Percentiles rank a stretch among this genome's conserved stretches.
These are phyloP conservation scores for Cydia fagiglandana DNA, from an alignment of 1,140 invertebrate genomes.

Conservation along the genomic window DNA sequence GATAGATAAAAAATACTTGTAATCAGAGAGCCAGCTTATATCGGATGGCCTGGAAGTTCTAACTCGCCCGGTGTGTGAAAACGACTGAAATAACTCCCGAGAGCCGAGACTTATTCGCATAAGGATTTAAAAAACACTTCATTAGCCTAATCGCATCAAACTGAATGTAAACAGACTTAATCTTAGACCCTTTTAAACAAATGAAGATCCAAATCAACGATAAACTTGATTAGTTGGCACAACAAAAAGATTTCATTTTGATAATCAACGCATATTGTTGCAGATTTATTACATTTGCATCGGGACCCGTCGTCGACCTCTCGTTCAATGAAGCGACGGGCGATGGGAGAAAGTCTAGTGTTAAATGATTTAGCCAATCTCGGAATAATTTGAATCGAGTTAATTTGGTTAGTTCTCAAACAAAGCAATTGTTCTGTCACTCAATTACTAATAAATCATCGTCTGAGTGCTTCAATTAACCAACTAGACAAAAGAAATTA, in stretches of 20 bases:
- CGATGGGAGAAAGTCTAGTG: conserved; percentile 10
- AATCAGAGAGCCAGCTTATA: background rate
- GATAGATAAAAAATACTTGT: background rate
- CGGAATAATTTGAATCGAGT: background rate
- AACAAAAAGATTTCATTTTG: conserved; percentile 77
- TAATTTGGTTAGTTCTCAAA: conserved; percentile 1
- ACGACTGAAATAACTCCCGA: background rate
- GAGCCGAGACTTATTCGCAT: background rate
- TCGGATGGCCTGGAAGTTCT: background rate
- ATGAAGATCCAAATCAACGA: conserved; percentile 73
- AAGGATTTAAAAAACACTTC: conserved; percentile 37
- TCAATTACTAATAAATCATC: background rate
- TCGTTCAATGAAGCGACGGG: conserved; percentile 20
- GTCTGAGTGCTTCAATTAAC: background rate
- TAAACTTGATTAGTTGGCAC: conserved; percentile 74
- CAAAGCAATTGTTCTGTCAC: background rate
- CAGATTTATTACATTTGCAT: conserved; percentile 63
- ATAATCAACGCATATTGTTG: conserved; percentile 74
- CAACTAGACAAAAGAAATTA: no score
- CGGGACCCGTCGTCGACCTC: conserved; percentile 39
- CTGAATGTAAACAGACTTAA: conserved; percentile 59
- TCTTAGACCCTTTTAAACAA: conserved; percentile 63
- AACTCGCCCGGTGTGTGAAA: background rate
- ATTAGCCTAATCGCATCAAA: conserved; percentile 49
- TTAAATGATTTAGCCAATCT: conserved; percentile 8